A percentile compares a stretch with the other conserved stretches of the same genome.
phyloP scores from a whole-genome alignment of 2,888 invertebrate genomes.

The Caenorhabditis macrosperma region DNA sequence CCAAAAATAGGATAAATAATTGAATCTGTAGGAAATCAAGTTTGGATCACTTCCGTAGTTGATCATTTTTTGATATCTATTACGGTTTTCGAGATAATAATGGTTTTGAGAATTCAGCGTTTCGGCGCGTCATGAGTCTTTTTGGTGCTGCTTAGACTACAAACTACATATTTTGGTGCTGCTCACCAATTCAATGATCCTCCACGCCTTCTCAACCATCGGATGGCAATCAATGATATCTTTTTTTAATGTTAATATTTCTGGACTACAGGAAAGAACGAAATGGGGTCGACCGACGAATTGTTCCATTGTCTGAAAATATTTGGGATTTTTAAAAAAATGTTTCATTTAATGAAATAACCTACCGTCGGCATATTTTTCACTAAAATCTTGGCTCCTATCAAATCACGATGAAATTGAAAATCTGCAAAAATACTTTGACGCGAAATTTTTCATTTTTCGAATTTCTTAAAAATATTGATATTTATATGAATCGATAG shows the following conservation, averaged over 20 bases:
- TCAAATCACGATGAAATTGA: conserved; percentile 35
- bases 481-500: too few relatives aligned
- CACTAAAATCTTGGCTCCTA: conserved; percentile 14
- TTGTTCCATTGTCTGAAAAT: conserved; percentile 27
- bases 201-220: conserved; percentile 15
- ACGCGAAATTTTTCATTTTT: too few relatives aligned
- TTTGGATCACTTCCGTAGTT: not conserved
- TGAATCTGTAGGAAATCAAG: too few relatives aligned
- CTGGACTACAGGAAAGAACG: conserved; percentile 15
- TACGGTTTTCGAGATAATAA: not conserved
- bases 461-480: too few relatives aligned
- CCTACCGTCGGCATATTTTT: conserved; percentile 12
- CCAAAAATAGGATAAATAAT: not conserved
- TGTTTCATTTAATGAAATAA: not conserved
- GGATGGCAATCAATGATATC: conserved; percentile 24
- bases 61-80: not conserved
- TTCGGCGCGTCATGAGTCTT: too few relatives aligned
- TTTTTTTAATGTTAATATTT: conserved; percentile 12
- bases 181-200: conserved; percentile 11
- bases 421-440: conserved; percentile 40
- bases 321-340: not conserved
- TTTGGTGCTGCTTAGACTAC: too few relatives aligned
- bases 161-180: not conserved
- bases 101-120: too few relatives aligned
- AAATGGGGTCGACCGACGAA: conserved; percentile 26